phyloP scores from a whole-genome alignment of 2,888 invertebrate species.

The Cataglyphis cursor region DNA sequence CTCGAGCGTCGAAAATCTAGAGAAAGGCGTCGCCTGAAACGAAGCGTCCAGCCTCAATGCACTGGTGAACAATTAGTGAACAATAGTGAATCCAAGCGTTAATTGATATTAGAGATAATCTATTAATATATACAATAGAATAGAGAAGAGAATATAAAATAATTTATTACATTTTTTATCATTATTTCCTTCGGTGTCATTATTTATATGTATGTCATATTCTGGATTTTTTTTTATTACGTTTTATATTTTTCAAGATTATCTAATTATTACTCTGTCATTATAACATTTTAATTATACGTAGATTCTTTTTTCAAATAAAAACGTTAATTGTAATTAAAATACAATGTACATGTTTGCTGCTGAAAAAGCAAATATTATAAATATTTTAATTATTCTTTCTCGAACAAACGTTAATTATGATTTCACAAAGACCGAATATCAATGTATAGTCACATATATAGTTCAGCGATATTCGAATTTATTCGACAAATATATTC shows the following conservation, averaged over 20 bases:
- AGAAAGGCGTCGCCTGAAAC: background rate
- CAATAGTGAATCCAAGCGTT: background rate
- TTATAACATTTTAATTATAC: background rate
- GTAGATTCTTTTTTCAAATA: background rate
- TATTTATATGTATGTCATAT: background rate
- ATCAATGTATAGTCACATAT: background rate
- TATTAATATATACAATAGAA: background rate
- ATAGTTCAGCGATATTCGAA: background rate
- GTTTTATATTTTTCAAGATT: background rate
- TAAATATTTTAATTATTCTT: conserved; percentile 5
- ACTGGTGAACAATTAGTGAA: background rate
- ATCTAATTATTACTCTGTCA: background rate
- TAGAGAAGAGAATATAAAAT: background rate
- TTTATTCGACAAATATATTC: conserved; percentile 10
- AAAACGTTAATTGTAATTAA: background rate
- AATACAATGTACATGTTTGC: background rate
- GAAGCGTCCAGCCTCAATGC: background rate
- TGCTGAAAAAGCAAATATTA: background rate
- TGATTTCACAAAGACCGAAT: background rate
- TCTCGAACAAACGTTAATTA: background rate
- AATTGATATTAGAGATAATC: background rate
- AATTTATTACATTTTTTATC: background rate
- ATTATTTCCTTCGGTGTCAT: background rate
- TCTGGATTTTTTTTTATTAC: background rate
- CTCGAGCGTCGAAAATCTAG: conserved; percentile 7